These are phyloP conservation scores for Ichneumoninae sp. DNA, from an alignment of 2,888 invertebrate species.

Conservation along the genomic window DNA sequence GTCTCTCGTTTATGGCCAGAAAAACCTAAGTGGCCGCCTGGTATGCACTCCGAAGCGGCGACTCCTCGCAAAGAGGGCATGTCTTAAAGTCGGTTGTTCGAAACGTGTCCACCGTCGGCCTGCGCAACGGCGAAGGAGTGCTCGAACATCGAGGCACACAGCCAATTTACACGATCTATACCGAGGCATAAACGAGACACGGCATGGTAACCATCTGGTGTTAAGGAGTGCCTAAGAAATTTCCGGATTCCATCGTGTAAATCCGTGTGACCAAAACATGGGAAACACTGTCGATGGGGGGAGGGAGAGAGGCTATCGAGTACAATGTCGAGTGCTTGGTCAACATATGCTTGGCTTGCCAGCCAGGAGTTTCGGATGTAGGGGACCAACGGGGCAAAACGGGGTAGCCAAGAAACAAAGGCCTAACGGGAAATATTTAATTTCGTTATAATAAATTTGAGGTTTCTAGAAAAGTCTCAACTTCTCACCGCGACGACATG, in stretches of 20 bases:
- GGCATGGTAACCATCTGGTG: slow-evolving; percentile 52
- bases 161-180: slow-evolving; percentile 33
- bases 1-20: slow-evolving; percentile 58
- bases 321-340: slow-evolving; percentile 44
- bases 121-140: not conserved
- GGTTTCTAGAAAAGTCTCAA: too few relatives aligned
- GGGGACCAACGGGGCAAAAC: not conserved
- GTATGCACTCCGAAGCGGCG: not conserved
- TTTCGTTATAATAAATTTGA: not conserved
- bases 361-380: slow-evolving; percentile 13
- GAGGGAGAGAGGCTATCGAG: not conserved
- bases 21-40: slow-evolving; percentile 37
- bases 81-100: slow-evolving; percentile 42
- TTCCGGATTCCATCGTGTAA: slow-evolving; percentile 26
- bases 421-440: not conserved
- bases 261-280: slow-evolving; percentile 47
- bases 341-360: slow-evolving; percentile 31
- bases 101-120: slow-evolving; percentile 55
- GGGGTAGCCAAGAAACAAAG: not conserved
- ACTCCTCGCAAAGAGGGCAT: not conserved
- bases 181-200: not conserved
- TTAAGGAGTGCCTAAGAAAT: slow-evolving; percentile 36
- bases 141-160: slow-evolving; percentile 19
- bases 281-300: slow-evolving; percentile 23
- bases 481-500: too few relatives aligned